Base-by-base conservation (phyloP, 2,888 invertebrate species). In the Pilophorus perplexus region DNA sequence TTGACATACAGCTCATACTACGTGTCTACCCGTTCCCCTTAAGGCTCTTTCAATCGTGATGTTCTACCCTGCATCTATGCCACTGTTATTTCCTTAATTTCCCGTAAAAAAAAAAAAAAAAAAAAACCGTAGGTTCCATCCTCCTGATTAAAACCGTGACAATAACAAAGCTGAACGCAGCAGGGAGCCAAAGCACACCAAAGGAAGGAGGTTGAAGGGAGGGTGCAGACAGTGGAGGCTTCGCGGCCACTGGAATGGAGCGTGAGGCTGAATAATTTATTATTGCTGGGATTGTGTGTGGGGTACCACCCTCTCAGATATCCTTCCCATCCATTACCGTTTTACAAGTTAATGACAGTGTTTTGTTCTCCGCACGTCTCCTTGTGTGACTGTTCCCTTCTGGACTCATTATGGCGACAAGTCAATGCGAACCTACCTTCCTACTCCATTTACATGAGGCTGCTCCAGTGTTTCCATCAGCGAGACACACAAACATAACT, bases 21-120 rank as follows among this genome's bases (percentile, higher is more conserved):
- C n/a, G n/a, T n/a, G n/a, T n/a, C n/a, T n/a, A n/a, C n/a, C n/a
- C n/a, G n/a, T n/a, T n/a, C n/a, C n/a, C n/a, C n/a, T n/a, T n/a
- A n/a, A n/a, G n/a, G n/a, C n/a, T n/a, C n/a, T n/a, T n/a, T n/a
- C n/a, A n/a, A n/a, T n/a, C n/a, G n/a, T n/a, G n/a, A n/a, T n/a
- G n/a, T n/a, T n/a, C n/a, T n/a, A n/a, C n/a, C n/a, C n/a, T n/a
- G n/a, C n/a, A n/a, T n/a, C n/a, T n/a, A n/a, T n/a, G n/a, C 37
- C 38, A 8, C 55, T 22, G 55, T 55, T 55, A 37, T 55, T 55
- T 55, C 55, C 55, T 55, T 55, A 55, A 55, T 55, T 55, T 55
- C 22, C 46, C 46, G 46, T 46, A 23, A 46, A 46, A 46, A 25
- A 23, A 46, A 46, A 44, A 18, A 46, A 22, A 8, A 23, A 25